These are phyloP conservation scores for Terebella lapidaria DNA, from an alignment of 2,888 invertebrate genomes.

Conservation along the genomic window DNA sequence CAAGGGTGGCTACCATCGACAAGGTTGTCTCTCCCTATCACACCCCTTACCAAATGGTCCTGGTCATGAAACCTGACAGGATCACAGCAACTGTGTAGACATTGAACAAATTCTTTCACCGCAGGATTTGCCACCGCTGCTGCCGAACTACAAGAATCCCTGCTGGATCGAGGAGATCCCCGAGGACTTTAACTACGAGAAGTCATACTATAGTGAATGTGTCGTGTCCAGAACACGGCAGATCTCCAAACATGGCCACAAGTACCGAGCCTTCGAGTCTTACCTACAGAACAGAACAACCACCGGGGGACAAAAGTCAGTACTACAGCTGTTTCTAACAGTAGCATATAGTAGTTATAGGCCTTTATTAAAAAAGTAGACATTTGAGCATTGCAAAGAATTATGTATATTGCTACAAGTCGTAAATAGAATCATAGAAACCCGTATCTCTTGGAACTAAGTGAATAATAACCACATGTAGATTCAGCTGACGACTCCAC, in stretches of 20 bases:
- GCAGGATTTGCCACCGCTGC: slow-evolving; percentile 1
- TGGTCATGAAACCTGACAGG: not conserved
- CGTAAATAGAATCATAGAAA: too few relatives aligned
- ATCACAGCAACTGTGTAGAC: not conserved
- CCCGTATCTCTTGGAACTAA: not conserved
- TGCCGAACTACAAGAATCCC: not conserved
- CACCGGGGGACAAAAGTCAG: not conserved
- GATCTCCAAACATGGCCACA: not conserved
- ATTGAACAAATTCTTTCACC: not conserved
- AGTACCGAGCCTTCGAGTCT: not conserved
- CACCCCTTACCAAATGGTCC: not conserved
- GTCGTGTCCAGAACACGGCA: not conserved
- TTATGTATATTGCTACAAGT: too few relatives aligned
- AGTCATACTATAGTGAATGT: not conserved
- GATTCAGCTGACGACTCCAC: not conserved
- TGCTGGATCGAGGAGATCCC: slow-evolving; percentile 4
- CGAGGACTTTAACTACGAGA: not conserved
- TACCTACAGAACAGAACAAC: not conserved
- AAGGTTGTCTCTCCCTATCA: too few relatives aligned
- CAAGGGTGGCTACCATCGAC: not conserved
- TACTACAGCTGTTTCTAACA: too few relatives aligned
- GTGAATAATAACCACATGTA: not conserved
- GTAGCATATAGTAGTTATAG: too few relatives aligned
- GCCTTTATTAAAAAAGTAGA: too few relatives aligned
- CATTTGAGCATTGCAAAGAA: too few relatives aligned